Percentiles rank a stretch among this genome's conserved stretches.
phyloP scores from a whole-genome alignment of 2,797 vertebrate species.

The Acanthopagrus latus region DNA sequence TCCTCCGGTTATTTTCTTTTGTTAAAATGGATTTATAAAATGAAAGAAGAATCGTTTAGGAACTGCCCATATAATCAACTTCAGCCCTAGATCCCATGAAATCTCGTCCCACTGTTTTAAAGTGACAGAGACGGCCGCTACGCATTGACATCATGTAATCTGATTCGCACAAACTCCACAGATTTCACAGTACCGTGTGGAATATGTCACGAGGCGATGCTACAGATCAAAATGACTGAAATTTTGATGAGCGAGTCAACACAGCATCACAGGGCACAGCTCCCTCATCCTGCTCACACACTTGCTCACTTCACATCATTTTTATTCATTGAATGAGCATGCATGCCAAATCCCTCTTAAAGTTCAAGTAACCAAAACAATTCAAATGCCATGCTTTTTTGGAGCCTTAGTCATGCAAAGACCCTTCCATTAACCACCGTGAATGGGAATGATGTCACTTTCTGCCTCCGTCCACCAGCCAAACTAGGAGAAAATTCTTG shows the following conservation, averaged over 20 bases:
- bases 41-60: too few relatives aligned
- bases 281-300: constrained; percentile 43
- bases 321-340: constrained; percentile 66
- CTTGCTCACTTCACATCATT: constrained; percentile 63
- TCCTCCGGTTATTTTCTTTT: too few relatives aligned
- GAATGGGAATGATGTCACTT: constrained; percentile 59
- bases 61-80: too few relatives aligned
- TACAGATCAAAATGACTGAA: constrained; percentile 52
- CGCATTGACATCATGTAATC: neutral
- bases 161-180: neutral
- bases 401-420: constrained; percentile 58
- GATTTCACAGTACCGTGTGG: neutral
- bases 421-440: constrained; percentile 47
- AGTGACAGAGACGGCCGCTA: neutral
- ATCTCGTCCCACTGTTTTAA: neutral
- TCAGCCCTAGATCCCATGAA: too few relatives aligned
- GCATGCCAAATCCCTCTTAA: constrained; percentile 72
- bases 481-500: constrained; percentile 53
- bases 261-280: constrained; percentile 30
- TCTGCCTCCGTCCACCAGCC: constrained; percentile 50
- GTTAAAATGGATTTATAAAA: too few relatives aligned
- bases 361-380: constrained; percentile 76
- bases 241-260: constrained; percentile 50
- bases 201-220: constrained; percentile 27
- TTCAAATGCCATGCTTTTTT: constrained; percentile 70